Evolutionary conservation across 2,113 vertebrate species (phyloP), one percentile per base, ranked within the genome.

Genomic region (Hemibagrus wyckioides): DNA sequence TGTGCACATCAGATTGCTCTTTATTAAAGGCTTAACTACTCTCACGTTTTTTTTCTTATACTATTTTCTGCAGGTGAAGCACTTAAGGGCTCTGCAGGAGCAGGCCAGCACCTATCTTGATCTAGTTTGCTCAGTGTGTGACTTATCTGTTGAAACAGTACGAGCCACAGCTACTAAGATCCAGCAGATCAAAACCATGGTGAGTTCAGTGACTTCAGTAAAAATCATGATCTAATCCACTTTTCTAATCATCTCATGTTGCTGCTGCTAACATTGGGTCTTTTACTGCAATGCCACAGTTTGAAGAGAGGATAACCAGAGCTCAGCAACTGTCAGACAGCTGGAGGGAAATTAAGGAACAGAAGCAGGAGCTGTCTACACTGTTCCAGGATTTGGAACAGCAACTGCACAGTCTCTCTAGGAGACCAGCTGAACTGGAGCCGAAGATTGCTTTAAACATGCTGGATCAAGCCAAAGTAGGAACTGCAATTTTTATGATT

Each of bases 41-140:
- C 10, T 48, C 50, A 36, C 39, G 14, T n/a, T 77, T 44, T 21
- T 50, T 14, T 67, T 54, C 30, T 13, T n/a, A 71, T 48, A 1
- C 6, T 82, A 7, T 25, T 84, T 25, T 84, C 69, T 61, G 25
- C 90, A 99, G 98, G 96, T 98, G 83, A 99, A 99, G 90, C 96
- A 97, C 85, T 97, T 97, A 91, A 94, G 97, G 88, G 95, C 97
- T 86, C 94, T 99, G 48, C 97, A 98, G 88, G 97, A 99, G 82
- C 98, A 99, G 85, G 97, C 97, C 36, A 96, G 95, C 90, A 99
- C 98, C 0, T 99, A 99, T 91, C 93, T 99, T 91, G 97, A 99
- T 92, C 96, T 99, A 48, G 93, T 99, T 41, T 99, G 97, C 63
- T 97, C 98, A 76, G 92, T 96, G 90, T 99, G 97, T 91, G 98